Evolutionary conservation across 1,140 invertebrate genomes (phyloP), one percentile per base, ranked within the genome.

Genomic region (Formica selysi): DNA sequence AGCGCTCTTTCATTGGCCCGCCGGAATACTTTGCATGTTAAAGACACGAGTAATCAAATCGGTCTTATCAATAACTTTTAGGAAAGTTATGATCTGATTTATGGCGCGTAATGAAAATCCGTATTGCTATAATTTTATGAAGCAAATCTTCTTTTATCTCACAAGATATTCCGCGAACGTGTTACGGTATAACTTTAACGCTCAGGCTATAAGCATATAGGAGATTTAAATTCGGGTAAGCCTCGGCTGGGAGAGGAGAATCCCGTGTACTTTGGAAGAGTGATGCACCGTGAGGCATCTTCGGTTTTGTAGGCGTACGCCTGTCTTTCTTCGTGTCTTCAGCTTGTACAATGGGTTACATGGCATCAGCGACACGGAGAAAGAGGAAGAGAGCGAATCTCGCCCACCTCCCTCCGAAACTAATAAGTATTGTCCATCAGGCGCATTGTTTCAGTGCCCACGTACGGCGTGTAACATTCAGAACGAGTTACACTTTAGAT

Each of bases 341-440:
- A 89, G 86, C 88, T 85, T 89, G 76, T 92, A 92, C 92, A 92
- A 92, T 92, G 89, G 85, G 87, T 84, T 89, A 93, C 89, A 86
- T 73, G 85, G 65, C 48, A 89, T 64, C 85, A 87, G 85, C 85
- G 54, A 44, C 73, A 74, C 19, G 67, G 65, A 62, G 86, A 90
- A 89, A 79, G 88, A 90, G 86, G 71, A 85, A 91, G 91, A 86
- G 59, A 76, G 85, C 68, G 84, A 86, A 74, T 92, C 48, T 51
- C 92, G 91, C 93, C 92, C 92, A 93, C 92, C 89, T 88, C 76
- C 92, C 89, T 88, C 76, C 84, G 74, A 91, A 93, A 92, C 91
- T 93, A 93, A 93, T 93, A 93, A 93, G 92, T 93, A 92, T 93
- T 93, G 93, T 93, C 91, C 92, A 87, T 91, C 92, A 87, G 86